phyloP scores from a whole-genome alignment of 2,113 vertebrate species.

The Agapornis roseicollis region DNA sequence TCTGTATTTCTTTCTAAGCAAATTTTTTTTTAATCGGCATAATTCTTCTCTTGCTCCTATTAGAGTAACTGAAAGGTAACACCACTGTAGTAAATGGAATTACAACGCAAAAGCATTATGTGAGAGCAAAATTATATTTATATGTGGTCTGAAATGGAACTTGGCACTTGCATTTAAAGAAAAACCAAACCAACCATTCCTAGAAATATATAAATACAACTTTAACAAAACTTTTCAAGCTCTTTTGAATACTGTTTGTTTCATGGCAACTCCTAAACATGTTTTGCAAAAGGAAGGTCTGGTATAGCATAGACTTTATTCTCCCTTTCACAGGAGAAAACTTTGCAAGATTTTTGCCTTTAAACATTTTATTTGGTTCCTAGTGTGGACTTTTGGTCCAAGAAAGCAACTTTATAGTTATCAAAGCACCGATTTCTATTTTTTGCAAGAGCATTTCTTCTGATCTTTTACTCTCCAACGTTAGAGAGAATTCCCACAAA shows the following conservation, averaged over 20 bases:
- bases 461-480: conserved; percentile 23
- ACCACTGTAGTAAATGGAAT: conserved; percentile 30
- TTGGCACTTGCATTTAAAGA: conserved; percentile 11
- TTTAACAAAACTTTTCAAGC: neutral
- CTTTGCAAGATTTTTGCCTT: conserved; percentile 52
- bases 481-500: conserved; percentile 54
- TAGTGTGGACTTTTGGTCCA: conserved; percentile 13
- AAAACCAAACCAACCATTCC: neutral
- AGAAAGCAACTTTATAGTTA: conserved; percentile 53
- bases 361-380: conserved; percentile 61
- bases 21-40: neutral
- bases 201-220: conserved; percentile 4
- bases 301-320: conserved; percentile 10
- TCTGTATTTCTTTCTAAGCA: neutral
- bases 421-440: conserved; percentile 30
- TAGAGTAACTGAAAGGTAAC: conserved; percentile 54
- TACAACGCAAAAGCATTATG: conserved; percentile 43
- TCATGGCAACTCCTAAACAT: conserved; percentile 18
- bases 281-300: conserved; percentile 16
- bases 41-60: conserved; percentile 38
- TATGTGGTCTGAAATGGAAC: conserved; percentile 53
- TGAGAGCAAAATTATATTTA: conserved; percentile 56
- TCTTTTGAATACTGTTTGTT: conserved; percentile 18
- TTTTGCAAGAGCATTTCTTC: conserved; percentile 40
- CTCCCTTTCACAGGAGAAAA: conserved; percentile 23